Percentiles rank a stretch among this genome's conserved stretches.
These are phyloP conservation scores for Drosophila seguyi DNA, from an alignment of 1,140 invertebrate species.

Conservation along the genomic window DNA sequence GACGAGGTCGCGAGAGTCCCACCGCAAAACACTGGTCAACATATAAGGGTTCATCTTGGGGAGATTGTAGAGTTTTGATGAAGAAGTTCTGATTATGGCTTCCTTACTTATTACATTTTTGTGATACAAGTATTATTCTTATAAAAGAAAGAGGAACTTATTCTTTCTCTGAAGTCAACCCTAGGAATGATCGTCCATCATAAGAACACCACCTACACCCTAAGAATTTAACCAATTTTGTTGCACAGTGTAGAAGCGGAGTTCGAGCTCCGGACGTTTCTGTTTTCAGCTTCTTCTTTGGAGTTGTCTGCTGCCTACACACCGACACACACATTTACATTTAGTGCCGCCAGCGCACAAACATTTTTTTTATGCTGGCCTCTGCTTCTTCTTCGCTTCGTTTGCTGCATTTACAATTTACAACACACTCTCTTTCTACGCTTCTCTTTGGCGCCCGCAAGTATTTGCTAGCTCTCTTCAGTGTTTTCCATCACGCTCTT, in stretches of 20 bases:
- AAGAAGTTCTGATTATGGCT: neutral
- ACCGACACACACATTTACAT: constrained; percentile 34
- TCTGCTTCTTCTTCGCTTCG: constrained; percentile 24
- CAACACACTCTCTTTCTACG: constrained; percentile 41
- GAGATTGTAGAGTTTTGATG: neutral
- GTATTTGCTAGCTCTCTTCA: constrained; percentile 5
- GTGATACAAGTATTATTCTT: neutral
- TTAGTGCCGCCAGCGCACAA: constrained; percentile 61
- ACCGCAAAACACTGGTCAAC: constrained; percentile 29
- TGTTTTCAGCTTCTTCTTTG: constrained; percentile 59
- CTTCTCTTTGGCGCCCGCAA: constrained; percentile 10
- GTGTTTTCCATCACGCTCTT: constrained; percentile 11
- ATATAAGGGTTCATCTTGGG: neutral
- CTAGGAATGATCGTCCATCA: neutral
- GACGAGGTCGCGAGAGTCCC: constrained; percentile 53
- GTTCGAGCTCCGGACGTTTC: constrained; percentile 60
- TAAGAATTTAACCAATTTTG: constrained; percentile 4
- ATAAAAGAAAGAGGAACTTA: no score
- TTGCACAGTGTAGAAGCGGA: constrained; percentile 40
- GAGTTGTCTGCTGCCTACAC: constrained; percentile 74
- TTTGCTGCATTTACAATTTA: constrained; percentile 68
- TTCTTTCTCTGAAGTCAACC: no score
- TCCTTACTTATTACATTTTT: neutral
- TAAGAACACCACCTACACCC: neutral
- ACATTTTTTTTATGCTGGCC: constrained; percentile 66